Evolutionary conservation across 2,888 invertebrate species (phyloP).

Genomic region (Nematopogon swammerdamellus): DNA sequence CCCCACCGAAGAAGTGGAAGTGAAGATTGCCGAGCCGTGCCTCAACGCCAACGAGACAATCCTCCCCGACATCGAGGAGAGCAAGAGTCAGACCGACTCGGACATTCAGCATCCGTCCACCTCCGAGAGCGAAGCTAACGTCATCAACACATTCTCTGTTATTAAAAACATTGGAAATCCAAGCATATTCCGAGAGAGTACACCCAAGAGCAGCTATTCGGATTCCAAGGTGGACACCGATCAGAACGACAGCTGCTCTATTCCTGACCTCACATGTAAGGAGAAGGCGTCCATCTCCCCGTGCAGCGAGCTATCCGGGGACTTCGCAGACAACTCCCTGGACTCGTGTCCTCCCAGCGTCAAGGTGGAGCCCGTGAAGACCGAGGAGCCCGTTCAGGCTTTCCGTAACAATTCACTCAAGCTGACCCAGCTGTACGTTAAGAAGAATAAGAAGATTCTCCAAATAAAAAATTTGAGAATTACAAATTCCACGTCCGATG

Average conservation of each 20-base stretch:
- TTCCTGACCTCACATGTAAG: conserved; percentile 50
- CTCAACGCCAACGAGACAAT: conserved; percentile 31
- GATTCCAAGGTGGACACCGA: conserved; percentile 38
- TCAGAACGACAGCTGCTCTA: conserved; percentile 41
- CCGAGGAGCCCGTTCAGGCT: conserved; percentile 17
- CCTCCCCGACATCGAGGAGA: conserved; percentile 40
- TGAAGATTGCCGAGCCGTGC: conserved; percentile 6
- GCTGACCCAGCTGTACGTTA: conserved; percentile 42
- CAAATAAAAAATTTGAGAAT: conserved; percentile 40
- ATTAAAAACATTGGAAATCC: conserved; percentile 44
- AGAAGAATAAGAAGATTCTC: conserved; percentile 42
- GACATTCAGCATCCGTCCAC: conserved; percentile 20
- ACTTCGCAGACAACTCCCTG: conserved; percentile 35
- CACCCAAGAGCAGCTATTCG: conserved; percentile 22
- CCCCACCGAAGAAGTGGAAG: conserved; percentile 22
- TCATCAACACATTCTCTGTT: conserved; percentile 38
- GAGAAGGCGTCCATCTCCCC: conserved; percentile 51
- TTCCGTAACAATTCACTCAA: conserved; percentile 26
- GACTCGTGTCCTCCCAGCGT: conserved; percentile 20
- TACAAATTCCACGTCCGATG: conserved; percentile 9
- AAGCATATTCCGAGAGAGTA: conserved; percentile 26
- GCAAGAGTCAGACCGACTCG: conserved; percentile 23
- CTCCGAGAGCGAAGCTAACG: conserved; percentile 24
- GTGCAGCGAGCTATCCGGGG: conserved; percentile 47
- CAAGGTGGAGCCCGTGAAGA: conserved; percentile 23